Evolutionary conservation across 2,797 vertebrate genomes (phyloP), one percentile per base, ranked within the genome.

Genomic region (Triplophysa bombifrons): DNA sequence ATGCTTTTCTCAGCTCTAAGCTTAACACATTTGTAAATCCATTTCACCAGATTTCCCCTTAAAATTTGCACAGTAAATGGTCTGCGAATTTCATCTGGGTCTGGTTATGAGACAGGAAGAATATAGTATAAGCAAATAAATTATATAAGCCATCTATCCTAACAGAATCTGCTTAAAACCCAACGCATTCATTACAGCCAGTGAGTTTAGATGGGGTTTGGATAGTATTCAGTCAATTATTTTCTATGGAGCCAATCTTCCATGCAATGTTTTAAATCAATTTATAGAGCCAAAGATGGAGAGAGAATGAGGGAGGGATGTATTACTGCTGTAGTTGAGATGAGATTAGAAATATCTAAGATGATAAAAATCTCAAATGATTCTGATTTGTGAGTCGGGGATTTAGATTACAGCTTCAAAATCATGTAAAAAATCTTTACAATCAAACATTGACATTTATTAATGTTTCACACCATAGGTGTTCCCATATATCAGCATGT

Each of bases 191-290:
- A 65, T 46, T 60, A 75, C 63, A 76, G 53, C 61, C 66, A 74
- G 5, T 74, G 75, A 68, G 75, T 56, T 78, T 86, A 84, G 89
- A 88, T 90, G 89, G 89, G 89, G 89, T 91, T 90, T 90, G 91
- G 90, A 91, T 86, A 89, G 88, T 86, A 88, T 92, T 91, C 91
- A 92, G 91, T 93, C 90, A 90, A 92, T 93, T 93, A 92, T 88
- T 91, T 89, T 90, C 88, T 88, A 86, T 90, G 87, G 88, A 85
- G 85, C 88, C 92, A 90, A 90, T 88, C 89, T 91, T 88, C 89
- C 90, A 90, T 76, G 85, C 87, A 90, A 89, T 89, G 91, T 88
- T 89, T 89, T 87, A 90, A 84, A 87, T 86, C 84, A 90, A 91
- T 91, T 87, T 87, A 89, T 89, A 88, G 86, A 84, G 87, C 83